Base-by-base conservation (phyloP, 2,888 invertebrate species). In the Drosophila parthenogenetica region DNA sequence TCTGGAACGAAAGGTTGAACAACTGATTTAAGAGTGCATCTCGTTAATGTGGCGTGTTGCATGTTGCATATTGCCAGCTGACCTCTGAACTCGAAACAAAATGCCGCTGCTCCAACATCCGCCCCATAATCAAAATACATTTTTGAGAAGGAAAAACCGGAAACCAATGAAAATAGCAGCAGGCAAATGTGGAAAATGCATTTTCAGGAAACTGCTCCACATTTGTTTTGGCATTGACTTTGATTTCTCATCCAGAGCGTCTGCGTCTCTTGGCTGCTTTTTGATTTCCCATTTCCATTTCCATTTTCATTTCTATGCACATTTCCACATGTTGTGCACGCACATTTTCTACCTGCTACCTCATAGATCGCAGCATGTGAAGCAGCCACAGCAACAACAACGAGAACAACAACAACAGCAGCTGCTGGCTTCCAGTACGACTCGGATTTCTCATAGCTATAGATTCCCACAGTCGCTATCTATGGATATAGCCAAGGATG, bases 381-480 rank as follows among this genome's bases (percentile, higher is more conserved):
- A 69, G 55, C 66, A 39, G 48, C 42, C 32, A 7, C 53, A 50
- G 17, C 55, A 48, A 13, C 46, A 32, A 25, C 48, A 53, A 46
- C 29, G 29, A 19, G 11, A 35, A n/a, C 17, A 43, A 5, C 25
- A 22, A 42, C 39, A 45, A 51, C 37, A 46, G 39, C 64, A 48
- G 59, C 78, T 77, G 79, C 79, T 85, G 79, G 59, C 57, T 81
- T 70, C 55, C 77, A 68, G 45, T 55, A 65, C 59, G 59, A 40
- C 60, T 78, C 68, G 58, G 46, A 70, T 75, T 88, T 88, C 83
- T 81, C 81, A 81, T 77, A 79, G 84, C 79, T 7, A 35, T 71
- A 76, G 67, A 74, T 89, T 84, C 84, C 84, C 84, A 84, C 84
- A 84, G 66, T 84, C 60, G 43, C 67, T 79, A 69, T 68, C 78